Percentiles rank a stretch among this genome's conserved stretches.
Conservation (phyloP, 1,140 invertebrate genomes). For the Argopecten irradians region DNA sequence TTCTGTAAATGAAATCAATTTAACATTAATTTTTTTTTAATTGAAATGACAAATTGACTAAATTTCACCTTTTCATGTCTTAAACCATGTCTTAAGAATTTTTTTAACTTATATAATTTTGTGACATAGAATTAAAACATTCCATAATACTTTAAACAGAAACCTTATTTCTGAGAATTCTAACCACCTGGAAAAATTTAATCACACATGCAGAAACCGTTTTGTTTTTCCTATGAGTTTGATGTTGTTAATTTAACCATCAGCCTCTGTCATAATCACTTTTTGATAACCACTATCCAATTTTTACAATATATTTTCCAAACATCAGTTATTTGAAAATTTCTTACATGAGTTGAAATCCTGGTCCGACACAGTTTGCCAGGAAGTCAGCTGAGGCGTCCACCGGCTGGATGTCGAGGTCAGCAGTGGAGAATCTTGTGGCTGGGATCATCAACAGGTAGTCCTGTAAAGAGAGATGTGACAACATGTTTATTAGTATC, state of each 20-base stretch:
- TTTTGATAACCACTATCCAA: too few relatives aligned
- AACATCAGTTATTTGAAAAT: neutral
- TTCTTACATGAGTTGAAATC: slow-evolving; percentile 48
- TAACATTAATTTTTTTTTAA: neutral
- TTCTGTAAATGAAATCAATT: slow-evolving; percentile 37
- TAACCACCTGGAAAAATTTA: too few relatives aligned
- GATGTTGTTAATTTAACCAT: neutral
- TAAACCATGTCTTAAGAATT: too few relatives aligned
- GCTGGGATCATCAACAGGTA: slow-evolving; percentile 90
- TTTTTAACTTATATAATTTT: too few relatives aligned
- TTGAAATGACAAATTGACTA: too few relatives aligned
- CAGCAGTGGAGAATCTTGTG: slow-evolving; percentile 84
- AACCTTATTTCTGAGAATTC: too few relatives aligned
- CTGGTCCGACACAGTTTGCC: slow-evolving; percentile 85
- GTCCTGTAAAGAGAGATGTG: slow-evolving; percentile 71
- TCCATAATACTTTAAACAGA: too few relatives aligned
- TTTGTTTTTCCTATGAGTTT: too few relatives aligned
- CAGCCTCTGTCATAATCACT: neutral
- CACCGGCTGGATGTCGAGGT: slow-evolving; percentile 84
- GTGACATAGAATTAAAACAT: too few relatives aligned
- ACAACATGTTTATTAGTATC: too few relatives aligned
- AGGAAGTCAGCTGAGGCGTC: slow-evolving; percentile 95
- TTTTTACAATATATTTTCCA: neutral
- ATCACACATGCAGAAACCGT: too few relatives aligned
- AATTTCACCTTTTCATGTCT: too few relatives aligned